A percentile compares a stretch with the other conserved stretches of the same genome.
Evolutionary conservation across 1,140 invertebrate genomes (phyloP).

Genomic region (Anagrus nilaparvatae): DNA sequence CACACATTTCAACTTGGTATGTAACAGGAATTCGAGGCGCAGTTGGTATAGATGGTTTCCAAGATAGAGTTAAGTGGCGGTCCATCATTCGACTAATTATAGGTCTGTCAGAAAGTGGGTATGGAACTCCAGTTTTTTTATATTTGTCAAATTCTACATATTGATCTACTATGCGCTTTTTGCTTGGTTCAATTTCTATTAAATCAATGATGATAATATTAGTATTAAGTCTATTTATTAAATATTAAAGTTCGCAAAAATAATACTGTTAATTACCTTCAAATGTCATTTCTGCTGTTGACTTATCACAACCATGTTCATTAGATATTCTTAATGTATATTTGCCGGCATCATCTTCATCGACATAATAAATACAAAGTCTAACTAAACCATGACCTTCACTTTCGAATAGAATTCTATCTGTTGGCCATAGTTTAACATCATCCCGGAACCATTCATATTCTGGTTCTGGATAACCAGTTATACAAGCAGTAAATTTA

Average conservation of each 20-base stretch:
- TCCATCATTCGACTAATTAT: slow-evolving; percentile 84
- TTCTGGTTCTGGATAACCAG: slow-evolving; percentile 75
- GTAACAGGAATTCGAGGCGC: slow-evolving; percentile 75
- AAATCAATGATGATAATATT: slow-evolving; percentile 2
- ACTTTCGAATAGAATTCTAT: slow-evolving; percentile 69
- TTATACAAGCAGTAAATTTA: slow-evolving; percentile 82
- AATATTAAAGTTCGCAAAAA: neutral
- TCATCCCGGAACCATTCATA: slow-evolving; percentile 78
- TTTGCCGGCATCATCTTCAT: slow-evolving; percentile 67
- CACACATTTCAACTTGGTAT: slow-evolving; percentile 89
- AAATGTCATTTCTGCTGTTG: slow-evolving; percentile 67
- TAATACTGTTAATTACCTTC: slow-evolving; percentile 55
- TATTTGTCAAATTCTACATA: slow-evolving; percentile 77
- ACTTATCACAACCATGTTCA: slow-evolving; percentile 72
- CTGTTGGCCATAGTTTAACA: slow-evolving; percentile 65
- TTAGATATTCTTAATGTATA: slow-evolving; percentile 77
- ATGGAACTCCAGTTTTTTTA: slow-evolving; percentile 65
- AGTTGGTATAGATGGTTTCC: slow-evolving; percentile 81
- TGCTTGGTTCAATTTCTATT: slow-evolving; percentile 59
- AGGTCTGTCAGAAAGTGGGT: slow-evolving; percentile 77
- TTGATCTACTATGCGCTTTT: slow-evolving; percentile 64
- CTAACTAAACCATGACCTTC: slow-evolving; percentile 65
- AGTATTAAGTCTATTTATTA: slow-evolving; percentile 2
- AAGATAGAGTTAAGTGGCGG: slow-evolving; percentile 72
- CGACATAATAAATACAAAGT: slow-evolving; percentile 62